Evolutionary conservation across 35 echinoderm and acorn worm species (phyloP).

Genomic region (Ophioderma brevispina): DNA sequence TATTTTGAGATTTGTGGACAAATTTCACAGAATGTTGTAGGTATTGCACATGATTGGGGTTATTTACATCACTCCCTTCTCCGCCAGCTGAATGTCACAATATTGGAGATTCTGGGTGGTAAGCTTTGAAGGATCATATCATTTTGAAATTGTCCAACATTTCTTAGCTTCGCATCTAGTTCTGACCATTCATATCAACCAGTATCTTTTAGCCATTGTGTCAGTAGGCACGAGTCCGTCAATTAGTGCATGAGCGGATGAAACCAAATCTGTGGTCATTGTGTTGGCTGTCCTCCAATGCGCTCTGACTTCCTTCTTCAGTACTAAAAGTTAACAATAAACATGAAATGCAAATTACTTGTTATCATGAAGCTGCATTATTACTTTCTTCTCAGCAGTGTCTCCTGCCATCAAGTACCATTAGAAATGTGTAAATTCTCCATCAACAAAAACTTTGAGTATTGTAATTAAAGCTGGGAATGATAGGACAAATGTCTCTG

Average conservation of each 20-base stretch:
- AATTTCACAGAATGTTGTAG: slow-evolving; percentile 67
- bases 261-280: slow-evolving; percentile 84
- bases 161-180: slow-evolving; percentile 59
- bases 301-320: slow-evolving; percentile 82
- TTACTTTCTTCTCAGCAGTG: too few species aligned
- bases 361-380: too few species aligned
- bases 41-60: slow-evolving; percentile 64
- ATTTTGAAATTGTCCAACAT: slow-evolving; percentile 70
- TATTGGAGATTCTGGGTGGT: slow-evolving; percentile 58
- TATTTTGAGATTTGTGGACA: slow-evolving; percentile 55
- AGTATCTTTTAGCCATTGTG: slow-evolving; percentile 44
- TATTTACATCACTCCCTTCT: slow-evolving; percentile 52
- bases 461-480: too few species aligned
- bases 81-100: slow-evolving; percentile 62
- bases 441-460: too few species aligned
- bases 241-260: slow-evolving; percentile 72
- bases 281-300: slow-evolving; percentile 33
- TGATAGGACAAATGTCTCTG: too few species aligned
- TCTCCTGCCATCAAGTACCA: too few species aligned
- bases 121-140: slow-evolving; percentile 54
- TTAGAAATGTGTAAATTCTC: too few species aligned
- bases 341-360: background rate
- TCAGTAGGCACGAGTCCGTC: slow-evolving; percentile 38
- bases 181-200: slow-evolving; percentile 44
- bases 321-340: slow-evolving; percentile 53